These are phyloP conservation scores for Phenganax marumi DNA, from an alignment of 92 coral and sea anemone species.

Conservation along the genomic window DNA sequence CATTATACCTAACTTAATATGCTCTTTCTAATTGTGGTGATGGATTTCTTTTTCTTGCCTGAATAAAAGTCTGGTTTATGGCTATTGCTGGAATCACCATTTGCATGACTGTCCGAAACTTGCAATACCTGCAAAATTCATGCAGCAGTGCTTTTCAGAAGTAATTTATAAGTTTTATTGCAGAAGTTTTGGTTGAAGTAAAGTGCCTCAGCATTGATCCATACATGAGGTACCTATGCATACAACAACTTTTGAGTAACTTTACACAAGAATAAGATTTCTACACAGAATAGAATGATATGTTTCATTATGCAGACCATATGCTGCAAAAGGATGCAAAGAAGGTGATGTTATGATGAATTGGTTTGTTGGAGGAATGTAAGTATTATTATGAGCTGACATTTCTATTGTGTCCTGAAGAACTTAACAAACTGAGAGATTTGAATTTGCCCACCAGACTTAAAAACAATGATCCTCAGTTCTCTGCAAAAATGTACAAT, in stretches of 20 bases:
- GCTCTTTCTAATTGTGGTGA: too few relatives aligned
- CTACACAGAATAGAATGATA: too few relatives aligned
- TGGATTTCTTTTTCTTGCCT: too few relatives aligned
- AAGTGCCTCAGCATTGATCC: slow-evolving; percentile 33
- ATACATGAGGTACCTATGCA: slow-evolving; percentile 24
- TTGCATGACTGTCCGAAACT: too few relatives aligned
- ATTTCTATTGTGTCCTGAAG: not conserved
- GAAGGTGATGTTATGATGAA: slow-evolving; percentile 21
- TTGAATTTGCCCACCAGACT: not conserved
- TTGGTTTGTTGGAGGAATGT: slow-evolving; percentile 10
- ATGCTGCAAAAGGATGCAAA: not conserved
- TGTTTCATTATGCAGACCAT: slow-evolving; percentile 12
- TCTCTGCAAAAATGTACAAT: too few relatives aligned
- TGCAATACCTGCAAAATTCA: not conserved
- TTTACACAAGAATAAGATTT: too few relatives aligned
- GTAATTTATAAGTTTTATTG: not conserved
- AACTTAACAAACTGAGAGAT: not conserved
- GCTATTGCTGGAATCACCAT: too few relatives aligned
- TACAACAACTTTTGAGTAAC: too few relatives aligned
- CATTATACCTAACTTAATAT: too few relatives aligned
- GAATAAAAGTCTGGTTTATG: not conserved
- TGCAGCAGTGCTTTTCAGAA: not conserved
- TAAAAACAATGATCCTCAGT: too few relatives aligned
- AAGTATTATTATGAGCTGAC: not conserved
- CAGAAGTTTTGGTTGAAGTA: slow-evolving; percentile 35